Conservation (phyloP, 2,797 vertebrate genomes). For the Cossypha dichroa region DNA sequence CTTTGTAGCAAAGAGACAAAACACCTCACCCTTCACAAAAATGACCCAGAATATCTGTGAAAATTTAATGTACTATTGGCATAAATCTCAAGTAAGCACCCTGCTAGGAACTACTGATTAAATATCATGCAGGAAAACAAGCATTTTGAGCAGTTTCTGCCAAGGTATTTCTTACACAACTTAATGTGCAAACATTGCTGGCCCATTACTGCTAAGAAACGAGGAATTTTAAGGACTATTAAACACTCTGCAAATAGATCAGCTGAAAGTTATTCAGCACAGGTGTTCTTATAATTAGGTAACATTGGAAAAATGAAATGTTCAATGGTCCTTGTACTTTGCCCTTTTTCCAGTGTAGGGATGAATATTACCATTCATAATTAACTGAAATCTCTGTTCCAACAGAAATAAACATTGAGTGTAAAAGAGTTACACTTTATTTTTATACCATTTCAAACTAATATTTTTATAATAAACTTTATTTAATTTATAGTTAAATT, state of each 20-base stretch:
- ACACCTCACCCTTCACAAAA: not conserved
- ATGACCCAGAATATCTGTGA: not conserved
- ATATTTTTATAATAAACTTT: not conserved
- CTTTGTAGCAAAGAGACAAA: slow-evolving; percentile 32
- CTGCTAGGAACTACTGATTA: not conserved
- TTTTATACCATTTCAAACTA: not conserved
- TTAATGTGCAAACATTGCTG: slow-evolving; percentile 45
- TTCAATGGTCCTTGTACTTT: slow-evolving; percentile 70
- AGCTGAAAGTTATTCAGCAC: slow-evolving; percentile 66
- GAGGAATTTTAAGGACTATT: slow-evolving; percentile 75
- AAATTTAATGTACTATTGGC: slow-evolving; percentile 20
- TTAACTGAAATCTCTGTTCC: slow-evolving; percentile 26
- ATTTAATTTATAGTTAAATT: not conserved
- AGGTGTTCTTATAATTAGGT: slow-evolving; percentile 77
- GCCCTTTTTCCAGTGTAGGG: slow-evolving; percentile 38
- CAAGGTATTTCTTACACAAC: not conserved
- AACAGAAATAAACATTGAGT: not conserved
- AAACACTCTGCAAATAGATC: slow-evolving; percentile 75
- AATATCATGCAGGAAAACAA: not conserved
- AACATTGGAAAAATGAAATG: slow-evolving; percentile 65
- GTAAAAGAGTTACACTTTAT: not conserved
- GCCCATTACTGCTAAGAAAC: slow-evolving; percentile 62
- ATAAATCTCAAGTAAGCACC: slow-evolving; percentile 13
- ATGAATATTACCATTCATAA: slow-evolving; percentile 46
- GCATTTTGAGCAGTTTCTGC: slow-evolving; percentile 15